Conservation (phyloP, 1,140 invertebrate genomes). For the Drosophila ananassae region DNA sequence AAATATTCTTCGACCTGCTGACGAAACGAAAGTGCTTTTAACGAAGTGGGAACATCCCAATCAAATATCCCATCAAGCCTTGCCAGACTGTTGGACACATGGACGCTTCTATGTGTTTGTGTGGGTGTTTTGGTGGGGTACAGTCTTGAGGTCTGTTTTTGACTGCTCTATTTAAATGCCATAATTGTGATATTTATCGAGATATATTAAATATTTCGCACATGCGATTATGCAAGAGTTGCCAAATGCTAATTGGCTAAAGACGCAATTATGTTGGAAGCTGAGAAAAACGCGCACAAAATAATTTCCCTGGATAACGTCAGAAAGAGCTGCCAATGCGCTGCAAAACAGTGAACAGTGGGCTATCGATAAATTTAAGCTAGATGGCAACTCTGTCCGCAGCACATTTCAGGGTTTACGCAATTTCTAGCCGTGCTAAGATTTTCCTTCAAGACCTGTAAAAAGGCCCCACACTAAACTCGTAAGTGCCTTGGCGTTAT, state of each 20-base stretch:
- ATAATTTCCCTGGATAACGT: constrained; percentile 50
- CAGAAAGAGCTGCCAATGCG: constrained; percentile 18
- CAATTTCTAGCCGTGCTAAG: constrained; percentile 55
- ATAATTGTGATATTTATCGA: background rate
- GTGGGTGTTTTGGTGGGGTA: constrained; percentile 47
- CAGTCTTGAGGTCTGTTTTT: constrained; percentile 40
- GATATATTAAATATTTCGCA: background rate
- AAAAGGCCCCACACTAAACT: constrained; percentile 27
- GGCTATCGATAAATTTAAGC: background rate
- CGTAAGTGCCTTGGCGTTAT: constrained; percentile 38
- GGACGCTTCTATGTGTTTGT: background rate
- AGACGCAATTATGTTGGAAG: background rate
- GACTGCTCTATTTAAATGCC: too few relatives aligned
- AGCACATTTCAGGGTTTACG: constrained; percentile 78
- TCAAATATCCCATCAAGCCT: constrained; percentile 31
- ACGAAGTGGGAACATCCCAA: constrained; percentile 53
- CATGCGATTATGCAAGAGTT: background rate
- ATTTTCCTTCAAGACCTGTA: constrained; percentile 26
- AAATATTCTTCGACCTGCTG: constrained; percentile 17
- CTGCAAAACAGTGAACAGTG: background rate
- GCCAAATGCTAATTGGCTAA: background rate
- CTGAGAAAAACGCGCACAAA: constrained; percentile 43
- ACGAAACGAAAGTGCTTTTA: constrained; percentile 54
- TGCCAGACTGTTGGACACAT: constrained; percentile 33
- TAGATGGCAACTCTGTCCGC: constrained; percentile 23